Percentiles rank a stretch among this genome's conserved stretches.
Evolutionary conservation across 2,797 vertebrate species (phyloP).

Genomic region (Triplophysa yarkandensis): DNA sequence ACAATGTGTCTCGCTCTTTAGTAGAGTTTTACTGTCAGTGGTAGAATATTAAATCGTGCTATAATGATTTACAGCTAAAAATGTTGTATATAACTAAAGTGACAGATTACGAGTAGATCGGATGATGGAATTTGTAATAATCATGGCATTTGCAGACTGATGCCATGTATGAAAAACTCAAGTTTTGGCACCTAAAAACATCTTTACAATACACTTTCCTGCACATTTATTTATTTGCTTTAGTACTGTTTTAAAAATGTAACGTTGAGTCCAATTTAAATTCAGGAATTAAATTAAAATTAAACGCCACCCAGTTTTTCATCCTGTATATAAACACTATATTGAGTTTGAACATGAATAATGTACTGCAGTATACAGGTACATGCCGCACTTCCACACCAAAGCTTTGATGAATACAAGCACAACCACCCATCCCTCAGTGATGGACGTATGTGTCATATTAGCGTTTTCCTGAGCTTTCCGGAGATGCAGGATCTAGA

Average conservation of each 20-base stretch:
- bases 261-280: too few relatives aligned
- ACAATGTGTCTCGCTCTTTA: constrained; percentile 73
- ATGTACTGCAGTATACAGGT: constrained; percentile 13
- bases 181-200: neutral
- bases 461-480: constrained; percentile 61
- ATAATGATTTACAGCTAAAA: constrained; percentile 28
- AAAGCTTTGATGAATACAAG: constrained; percentile 34
- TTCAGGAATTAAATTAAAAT: too few relatives aligned
- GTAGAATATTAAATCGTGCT: constrained; percentile 35
- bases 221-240: too few relatives aligned
- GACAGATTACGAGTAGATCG: constrained; percentile 46
- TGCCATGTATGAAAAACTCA: constrained; percentile 20
- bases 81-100: constrained; percentile 20
- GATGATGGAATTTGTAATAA: constrained; percentile 31
- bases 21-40: constrained; percentile 49
- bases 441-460: constrained; percentile 41
- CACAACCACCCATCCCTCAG: constrained; percentile 26
- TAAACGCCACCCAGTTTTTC: too few relatives aligned
- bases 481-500: constrained; percentile 58
- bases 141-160: neutral
- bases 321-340: neutral
- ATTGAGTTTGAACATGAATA: constrained; percentile 19
- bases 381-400: neutral
- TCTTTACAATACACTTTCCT: too few relatives aligned
- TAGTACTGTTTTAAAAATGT: too few relatives aligned